Evolutionary conservation across 1,140 invertebrate genomes (phyloP), one percentile per base, ranked within the genome.

Genomic region (Aricia agestis): DNA sequence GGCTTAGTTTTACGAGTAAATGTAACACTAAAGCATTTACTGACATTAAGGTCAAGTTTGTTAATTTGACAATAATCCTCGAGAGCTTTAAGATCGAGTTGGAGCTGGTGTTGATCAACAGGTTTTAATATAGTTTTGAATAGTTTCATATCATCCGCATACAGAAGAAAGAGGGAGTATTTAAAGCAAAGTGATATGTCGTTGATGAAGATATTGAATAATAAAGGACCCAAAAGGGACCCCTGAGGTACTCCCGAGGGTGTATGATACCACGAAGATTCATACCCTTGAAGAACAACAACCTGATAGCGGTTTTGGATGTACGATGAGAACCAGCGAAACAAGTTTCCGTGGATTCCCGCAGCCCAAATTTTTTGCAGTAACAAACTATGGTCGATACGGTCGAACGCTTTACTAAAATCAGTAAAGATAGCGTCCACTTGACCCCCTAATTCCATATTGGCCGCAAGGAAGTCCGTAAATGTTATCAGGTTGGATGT

Each of bases 251-350:
- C 63, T 52, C 74, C 74, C 25, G 67, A 71, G 1, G 73, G 67
- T 0, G 72, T 57, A 9, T 13, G 13, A 15, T 61, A 11, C 70
- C 70, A 72, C 0, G 13, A 10, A 7, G 71, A 77, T 11, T 18
- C 70, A 72, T 31, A 78, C 1, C 45, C 75, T n/a, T 72, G 73
- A 0, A 78, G 25, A 45, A 75, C 78, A n/a, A 81, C 79, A 42
- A 73, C 65, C 70, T 81, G 79, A 3, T 52, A 72, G 42, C 77
- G 41, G 15, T 74, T 73, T 17, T 69, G 65, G 11, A 84, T 70
- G 68, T 79, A 82, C 1, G 75, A 77, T 0, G 69, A 41, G 17
- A 81, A 67, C 81, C 79, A 82, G 19, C 72, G 66, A 10, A 78
- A 71, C 5, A 84, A 61, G 15, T 73, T 36, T 5, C 75, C 72